These are phyloP conservation scores for Melanotaenia pygmaea DNA, from an alignment of 2,797 vertebrate genomes.

Conservation along the genomic window DNA sequence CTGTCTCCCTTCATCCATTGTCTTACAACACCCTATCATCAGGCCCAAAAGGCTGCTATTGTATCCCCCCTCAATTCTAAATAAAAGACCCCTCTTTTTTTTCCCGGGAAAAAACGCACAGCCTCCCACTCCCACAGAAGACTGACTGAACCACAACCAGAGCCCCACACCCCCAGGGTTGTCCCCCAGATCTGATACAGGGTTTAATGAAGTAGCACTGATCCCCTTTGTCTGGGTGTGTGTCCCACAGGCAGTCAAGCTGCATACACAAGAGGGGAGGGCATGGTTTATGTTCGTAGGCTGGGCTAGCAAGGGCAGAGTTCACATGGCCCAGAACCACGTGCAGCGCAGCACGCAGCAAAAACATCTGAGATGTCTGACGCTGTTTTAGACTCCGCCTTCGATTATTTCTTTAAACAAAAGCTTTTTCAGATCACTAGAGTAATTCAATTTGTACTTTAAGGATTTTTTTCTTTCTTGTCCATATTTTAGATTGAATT, in stretches of 20 bases:
- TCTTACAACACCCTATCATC: constrained; percentile 53
- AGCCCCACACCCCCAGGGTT: constrained; percentile 6
- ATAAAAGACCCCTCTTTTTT: constrained; percentile 72
- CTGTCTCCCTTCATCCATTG: constrained; percentile 44
- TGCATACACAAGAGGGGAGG: constrained; percentile 59
- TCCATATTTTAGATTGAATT: neutral
- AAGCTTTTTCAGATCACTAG: neutral
- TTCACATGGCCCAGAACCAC: constrained; percentile 57
- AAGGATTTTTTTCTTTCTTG: neutral
- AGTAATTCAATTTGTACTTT: neutral
- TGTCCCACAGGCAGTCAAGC: constrained; percentile 76
- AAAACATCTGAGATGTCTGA: constrained; percentile 42
- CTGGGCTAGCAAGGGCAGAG: constrained; percentile 61
- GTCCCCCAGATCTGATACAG: constrained; percentile 59
- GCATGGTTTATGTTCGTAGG: constrained; percentile 55
- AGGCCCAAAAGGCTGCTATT: constrained; percentile 62
- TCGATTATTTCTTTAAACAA: neutral
- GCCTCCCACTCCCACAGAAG: constrained; percentile 48
- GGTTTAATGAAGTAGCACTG: constrained; percentile 81
- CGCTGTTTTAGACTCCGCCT: neutral
- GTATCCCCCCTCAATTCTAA: constrained; percentile 40
- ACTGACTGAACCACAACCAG: constrained; percentile 37
- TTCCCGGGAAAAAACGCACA: constrained; percentile 74
- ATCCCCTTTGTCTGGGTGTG: constrained; percentile 78
- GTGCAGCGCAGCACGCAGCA: constrained; percentile 47